Percentiles rank a stretch among this genome's conserved stretches.
These are phyloP conservation scores for Lasiurus cinereus DNA, from an alignment of 2,113 vertebrate genomes.

Conservation along the genomic window DNA sequence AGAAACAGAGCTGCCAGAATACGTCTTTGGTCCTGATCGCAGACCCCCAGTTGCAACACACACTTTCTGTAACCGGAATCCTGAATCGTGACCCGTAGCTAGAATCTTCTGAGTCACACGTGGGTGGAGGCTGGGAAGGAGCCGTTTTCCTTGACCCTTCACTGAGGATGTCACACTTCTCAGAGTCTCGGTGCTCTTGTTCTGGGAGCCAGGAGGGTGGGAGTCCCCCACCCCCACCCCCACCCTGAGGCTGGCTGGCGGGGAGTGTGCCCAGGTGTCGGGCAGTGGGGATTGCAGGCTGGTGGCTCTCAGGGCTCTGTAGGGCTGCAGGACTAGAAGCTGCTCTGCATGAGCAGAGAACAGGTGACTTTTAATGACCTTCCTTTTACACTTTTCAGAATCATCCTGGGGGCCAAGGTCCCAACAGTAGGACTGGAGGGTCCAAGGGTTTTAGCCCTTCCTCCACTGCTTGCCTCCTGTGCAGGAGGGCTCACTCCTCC, in stretches of 20 bases:
- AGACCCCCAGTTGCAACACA: background rate
- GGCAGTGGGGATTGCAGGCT: background rate
- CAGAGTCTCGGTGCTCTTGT: background rate
- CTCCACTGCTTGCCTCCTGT: background rate
- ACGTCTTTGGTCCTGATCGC: background rate
- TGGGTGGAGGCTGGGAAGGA: background rate
- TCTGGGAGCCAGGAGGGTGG: background rate
- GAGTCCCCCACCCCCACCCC: background rate
- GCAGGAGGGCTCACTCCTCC: no score
- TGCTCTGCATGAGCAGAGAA: background rate
- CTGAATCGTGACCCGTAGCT: fast-evolving
- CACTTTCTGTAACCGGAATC: no score
- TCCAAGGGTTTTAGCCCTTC: background rate
- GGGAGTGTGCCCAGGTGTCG: background rate
- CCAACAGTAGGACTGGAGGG: background rate
- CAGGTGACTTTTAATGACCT: background rate
- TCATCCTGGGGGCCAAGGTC: background rate
- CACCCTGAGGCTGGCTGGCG: background rate
- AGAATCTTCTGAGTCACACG: background rate
- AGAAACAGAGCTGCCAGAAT: background rate
- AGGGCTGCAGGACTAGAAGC: background rate
- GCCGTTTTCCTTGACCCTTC: background rate
- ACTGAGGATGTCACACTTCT: background rate
- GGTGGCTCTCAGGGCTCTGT: background rate
- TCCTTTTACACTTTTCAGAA: background rate